A percentile compares a stretch with the other conserved stretches of the same genome.
These are phyloP conservation scores for Lasioglossum albipes DNA, from an alignment of 1,140 invertebrate genomes.

Conservation along the genomic window DNA sequence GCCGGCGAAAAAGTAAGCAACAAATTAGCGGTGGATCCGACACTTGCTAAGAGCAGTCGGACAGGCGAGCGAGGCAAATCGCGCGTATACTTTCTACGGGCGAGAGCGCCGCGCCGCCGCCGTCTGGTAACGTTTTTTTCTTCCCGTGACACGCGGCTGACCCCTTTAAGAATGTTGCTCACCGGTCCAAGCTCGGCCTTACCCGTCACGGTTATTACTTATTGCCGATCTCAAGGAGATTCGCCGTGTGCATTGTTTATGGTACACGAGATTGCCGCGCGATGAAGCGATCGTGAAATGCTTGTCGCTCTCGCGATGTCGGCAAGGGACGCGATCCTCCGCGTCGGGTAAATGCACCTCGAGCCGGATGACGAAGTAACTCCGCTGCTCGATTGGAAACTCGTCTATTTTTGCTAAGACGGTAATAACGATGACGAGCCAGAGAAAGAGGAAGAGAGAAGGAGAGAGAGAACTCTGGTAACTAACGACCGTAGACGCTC, in stretches of 20 bases:
- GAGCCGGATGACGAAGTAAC: slow-evolving; percentile 35
- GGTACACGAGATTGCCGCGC: slow-evolving; percentile 32
- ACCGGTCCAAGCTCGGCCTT: slow-evolving; percentile 36
- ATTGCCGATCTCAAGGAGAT: slow-evolving; percentile 62
- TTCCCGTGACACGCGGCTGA: slow-evolving; percentile 49
- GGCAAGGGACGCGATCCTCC: slow-evolving; percentile 2
- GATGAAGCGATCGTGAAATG: slow-evolving; percentile 52
- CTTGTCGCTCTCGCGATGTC: slow-evolving; percentile 31
- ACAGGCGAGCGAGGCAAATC: background rate
- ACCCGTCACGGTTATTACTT: slow-evolving; percentile 59
- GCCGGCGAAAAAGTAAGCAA: background rate
- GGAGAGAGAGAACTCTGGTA: background rate
- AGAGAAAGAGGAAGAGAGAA: too few relatives aligned
- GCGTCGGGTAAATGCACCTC: slow-evolving; percentile 1
- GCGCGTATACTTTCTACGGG: slow-evolving; percentile 2
- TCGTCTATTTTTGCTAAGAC: slow-evolving; percentile 38
- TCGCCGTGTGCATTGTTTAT: slow-evolving; percentile 52
- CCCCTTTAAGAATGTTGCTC: slow-evolving; percentile 51
- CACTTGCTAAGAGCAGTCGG: slow-evolving; percentile 2
- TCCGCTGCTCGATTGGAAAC: slow-evolving; percentile 33
- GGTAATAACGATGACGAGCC: slow-evolving; percentile 39
- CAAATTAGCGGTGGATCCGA: slow-evolving; percentile 10
- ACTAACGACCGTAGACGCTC: background rate
- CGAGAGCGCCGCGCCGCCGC: background rate
- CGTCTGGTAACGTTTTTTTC: slow-evolving; percentile 24